Percentiles rank a stretch among this genome's conserved stretches.
phyloP scores from a whole-genome alignment of 1,140 invertebrate genomes.

The Trachymyrmex septentrionalis region DNA sequence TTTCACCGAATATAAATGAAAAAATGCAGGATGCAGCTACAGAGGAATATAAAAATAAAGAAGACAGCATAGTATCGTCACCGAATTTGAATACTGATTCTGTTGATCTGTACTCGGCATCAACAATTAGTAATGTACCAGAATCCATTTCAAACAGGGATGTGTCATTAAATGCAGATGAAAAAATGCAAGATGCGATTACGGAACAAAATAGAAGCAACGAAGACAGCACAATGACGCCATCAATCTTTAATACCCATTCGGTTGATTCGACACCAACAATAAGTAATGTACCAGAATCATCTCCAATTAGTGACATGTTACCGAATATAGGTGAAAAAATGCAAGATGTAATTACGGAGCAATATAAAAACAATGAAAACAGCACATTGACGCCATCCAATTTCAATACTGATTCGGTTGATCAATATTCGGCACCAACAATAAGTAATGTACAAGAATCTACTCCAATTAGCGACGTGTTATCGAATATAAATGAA shows the following conservation, averaged over 20 bases:
- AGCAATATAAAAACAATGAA: background rate
- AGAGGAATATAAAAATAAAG: background rate
- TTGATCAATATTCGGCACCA: background rate
- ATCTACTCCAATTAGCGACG: background rate
- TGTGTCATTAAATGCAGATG: too few relatives aligned
- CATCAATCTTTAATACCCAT: background rate
- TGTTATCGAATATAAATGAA: background rate
- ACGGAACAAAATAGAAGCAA: too few relatives aligned
- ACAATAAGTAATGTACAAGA: background rate
- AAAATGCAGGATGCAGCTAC: background rate
- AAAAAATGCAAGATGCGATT: too few relatives aligned
- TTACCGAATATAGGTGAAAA: background rate
- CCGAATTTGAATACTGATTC: background rate
- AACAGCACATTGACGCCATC: background rate
- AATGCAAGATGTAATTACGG: background rate
- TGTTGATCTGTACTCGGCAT: too few relatives aligned
- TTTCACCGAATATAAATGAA: background rate
- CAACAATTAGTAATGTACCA: background rate
- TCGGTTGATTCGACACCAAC: background rate
- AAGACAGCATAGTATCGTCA: background rate
- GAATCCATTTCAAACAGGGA: background rate
- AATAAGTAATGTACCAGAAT: background rate
- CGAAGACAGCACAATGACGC: background rate
- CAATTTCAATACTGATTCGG: background rate
- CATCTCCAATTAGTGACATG: background rate